Percentiles rank a stretch among this genome's conserved stretches.
Evolutionary conservation across 1,140 invertebrate species (phyloP).

Genomic region (Nephila pilipes): DNA sequence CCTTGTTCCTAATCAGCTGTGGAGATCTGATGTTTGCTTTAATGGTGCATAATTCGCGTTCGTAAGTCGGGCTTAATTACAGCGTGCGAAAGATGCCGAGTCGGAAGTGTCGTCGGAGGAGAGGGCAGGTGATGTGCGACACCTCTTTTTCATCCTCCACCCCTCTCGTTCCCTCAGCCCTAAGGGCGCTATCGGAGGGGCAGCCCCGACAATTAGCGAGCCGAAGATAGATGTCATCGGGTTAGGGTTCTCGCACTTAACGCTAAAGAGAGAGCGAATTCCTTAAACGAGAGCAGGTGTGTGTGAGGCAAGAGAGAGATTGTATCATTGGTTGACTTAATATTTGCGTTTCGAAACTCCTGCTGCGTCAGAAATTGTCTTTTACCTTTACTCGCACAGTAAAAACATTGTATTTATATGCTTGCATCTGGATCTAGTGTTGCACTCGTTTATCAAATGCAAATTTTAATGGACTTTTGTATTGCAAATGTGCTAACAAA

Average conservation of each 20-base stretch:
- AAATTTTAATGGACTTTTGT: neutral
- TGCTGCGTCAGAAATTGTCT: neutral
- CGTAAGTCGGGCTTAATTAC: constrained; percentile 63
- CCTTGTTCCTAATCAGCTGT: constrained; percentile 23
- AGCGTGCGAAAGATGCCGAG: constrained; percentile 73
- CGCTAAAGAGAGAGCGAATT: constrained; percentile 29
- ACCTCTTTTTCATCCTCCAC: constrained; percentile 49
- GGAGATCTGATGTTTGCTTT: constrained; percentile 69
- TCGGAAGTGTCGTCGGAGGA: constrained; percentile 69
- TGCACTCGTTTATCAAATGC: neutral
- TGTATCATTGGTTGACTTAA: neutral
- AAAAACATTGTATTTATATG: neutral
- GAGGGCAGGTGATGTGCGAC: constrained; percentile 70
- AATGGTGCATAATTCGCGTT: constrained; percentile 68
- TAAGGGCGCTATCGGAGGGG: constrained; percentile 4
- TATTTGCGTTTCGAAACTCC: neutral
- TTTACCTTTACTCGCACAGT: neutral
- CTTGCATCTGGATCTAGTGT: no score
- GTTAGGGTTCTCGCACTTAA: neutral
- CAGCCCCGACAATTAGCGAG: constrained; percentile 65
- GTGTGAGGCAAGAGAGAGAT: neutral
- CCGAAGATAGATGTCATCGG: constrained; percentile 46
- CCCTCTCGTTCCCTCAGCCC: constrained; percentile 21
- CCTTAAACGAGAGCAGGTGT: neutral
- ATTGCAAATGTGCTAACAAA: neutral